These are phyloP conservation scores for Oscheius sp. DNA, from an alignment of 1,140 invertebrate species.

Conservation along the genomic window DNA sequence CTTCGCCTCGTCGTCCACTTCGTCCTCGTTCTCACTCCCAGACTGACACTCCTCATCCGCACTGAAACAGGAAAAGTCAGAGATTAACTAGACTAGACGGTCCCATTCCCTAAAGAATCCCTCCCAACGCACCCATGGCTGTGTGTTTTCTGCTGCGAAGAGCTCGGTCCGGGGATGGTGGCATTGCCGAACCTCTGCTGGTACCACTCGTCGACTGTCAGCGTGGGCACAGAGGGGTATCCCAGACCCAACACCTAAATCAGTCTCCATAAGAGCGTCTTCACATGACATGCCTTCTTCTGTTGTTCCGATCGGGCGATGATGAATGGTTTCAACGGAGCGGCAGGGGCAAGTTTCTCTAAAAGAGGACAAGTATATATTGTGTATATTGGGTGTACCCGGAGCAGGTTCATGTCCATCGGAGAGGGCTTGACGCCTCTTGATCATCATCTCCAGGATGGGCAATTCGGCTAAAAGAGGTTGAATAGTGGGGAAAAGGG, in stretches of 20 bases:
- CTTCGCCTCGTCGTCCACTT: constrained; percentile 68
- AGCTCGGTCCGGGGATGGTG: background rate
- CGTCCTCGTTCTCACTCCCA: constrained; percentile 41
- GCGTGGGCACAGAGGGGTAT: constrained; percentile 84
- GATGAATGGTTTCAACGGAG: constrained; percentile 79
- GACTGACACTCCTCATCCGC: constrained; percentile 2
- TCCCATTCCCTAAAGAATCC: background rate
- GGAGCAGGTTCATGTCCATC: background rate
- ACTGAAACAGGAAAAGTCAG: background rate
- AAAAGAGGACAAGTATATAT: background rate
- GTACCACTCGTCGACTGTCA: constrained; percentile 93
- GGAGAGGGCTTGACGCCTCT: constrained; percentile 2
- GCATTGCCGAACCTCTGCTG: constrained; percentile 68
- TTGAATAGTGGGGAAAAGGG: no score
- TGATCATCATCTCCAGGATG: constrained; percentile 49
- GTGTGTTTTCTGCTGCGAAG: background rate
- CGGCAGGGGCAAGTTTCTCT: constrained; percentile 58
- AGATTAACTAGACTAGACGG: no score
- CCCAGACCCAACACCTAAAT: constrained; percentile 81
- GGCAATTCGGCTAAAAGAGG: constrained; percentile 57
- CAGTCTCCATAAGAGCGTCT: background rate
- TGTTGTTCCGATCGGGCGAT: constrained; percentile 83
- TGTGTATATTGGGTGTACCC: background rate
- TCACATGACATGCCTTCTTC: constrained; percentile 66
- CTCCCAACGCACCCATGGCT: background rate